Evolutionary conservation across 2,113 vertebrate species (phyloP).

Genomic region (Monarcha castaneiventris): DNA sequence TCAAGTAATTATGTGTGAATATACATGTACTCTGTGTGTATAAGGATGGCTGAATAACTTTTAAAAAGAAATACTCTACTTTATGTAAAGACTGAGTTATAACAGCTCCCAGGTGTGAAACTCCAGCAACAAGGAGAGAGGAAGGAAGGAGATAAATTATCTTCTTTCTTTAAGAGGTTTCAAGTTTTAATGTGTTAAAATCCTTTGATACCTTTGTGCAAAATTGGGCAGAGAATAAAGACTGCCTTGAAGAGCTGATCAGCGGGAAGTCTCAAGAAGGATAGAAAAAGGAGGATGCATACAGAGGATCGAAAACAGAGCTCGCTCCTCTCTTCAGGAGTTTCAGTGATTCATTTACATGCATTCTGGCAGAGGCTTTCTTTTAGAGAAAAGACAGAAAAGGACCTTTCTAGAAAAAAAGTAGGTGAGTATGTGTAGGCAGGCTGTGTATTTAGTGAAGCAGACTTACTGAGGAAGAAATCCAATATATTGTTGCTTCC

Average conservation of each 20-base stretch:
- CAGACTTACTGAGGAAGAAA: background rate
- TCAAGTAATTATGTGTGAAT: background rate
- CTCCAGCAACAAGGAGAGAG: background rate
- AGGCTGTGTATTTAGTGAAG: background rate
- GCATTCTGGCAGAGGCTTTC: background rate
- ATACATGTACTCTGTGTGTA: background rate
- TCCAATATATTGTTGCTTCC: background rate
- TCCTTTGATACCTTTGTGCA: slow-evolving; percentile 22
- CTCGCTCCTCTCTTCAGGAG: background rate
- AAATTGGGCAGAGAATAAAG: slow-evolving; percentile 25
- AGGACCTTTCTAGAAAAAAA: background rate
- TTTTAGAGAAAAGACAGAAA: background rate
- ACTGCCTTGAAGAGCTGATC: background rate
- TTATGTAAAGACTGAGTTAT: background rate
- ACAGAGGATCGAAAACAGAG: background rate
- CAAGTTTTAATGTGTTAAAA: slow-evolving; percentile 20
- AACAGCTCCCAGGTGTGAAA: slow-evolving; percentile 14
- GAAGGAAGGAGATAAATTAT: background rate
- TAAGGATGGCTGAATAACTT: background rate
- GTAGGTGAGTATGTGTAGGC: background rate
- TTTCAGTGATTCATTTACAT: background rate
- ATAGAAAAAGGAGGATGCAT: background rate
- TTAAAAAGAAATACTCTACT: background rate
- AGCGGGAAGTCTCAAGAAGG: background rate
- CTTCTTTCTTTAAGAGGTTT: background rate